phyloP scores from a whole-genome alignment of 2,888 invertebrate species.

The Netelia inedita region DNA sequence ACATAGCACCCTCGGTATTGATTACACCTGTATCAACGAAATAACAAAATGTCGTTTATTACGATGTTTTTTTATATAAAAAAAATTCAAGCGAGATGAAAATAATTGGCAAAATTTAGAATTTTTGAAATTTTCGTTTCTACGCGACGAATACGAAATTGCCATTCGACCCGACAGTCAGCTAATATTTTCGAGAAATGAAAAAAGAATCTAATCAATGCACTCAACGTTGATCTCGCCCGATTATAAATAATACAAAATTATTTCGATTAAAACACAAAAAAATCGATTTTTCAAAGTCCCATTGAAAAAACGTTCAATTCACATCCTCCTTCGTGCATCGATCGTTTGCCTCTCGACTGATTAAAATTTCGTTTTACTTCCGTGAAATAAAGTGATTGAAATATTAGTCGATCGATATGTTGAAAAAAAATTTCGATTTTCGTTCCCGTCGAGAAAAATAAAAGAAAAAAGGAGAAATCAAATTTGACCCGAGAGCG shows the following conservation, averaged over 20 bases:
- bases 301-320: no score
- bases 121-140: background rate
- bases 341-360: no score
- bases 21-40: conserved; percentile 90
- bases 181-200: background rate
- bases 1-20: conserved; percentile 94
- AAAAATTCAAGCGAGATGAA: background rate
- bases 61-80: background rate
- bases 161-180: no score
- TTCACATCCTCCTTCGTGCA: no score
- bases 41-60: conserved; percentile 6
- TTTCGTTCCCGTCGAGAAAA: background rate
- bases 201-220: conserved; percentile 2
- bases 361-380: no score
- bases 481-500: no score
- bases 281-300: no score
- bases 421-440: background rate
- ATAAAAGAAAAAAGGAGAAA: background rate
- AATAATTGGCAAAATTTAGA: background rate
- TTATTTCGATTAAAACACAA: no score
- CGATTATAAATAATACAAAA: background rate
- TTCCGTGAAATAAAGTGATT: no score
- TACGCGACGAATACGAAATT: background rate
- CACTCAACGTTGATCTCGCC: background rate
- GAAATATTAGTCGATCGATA: background rate